Evolutionary conservation across 1,140 invertebrate genomes (phyloP), one percentile per base, ranked within the genome.

Genomic region (Ooceraea biroi): DNA sequence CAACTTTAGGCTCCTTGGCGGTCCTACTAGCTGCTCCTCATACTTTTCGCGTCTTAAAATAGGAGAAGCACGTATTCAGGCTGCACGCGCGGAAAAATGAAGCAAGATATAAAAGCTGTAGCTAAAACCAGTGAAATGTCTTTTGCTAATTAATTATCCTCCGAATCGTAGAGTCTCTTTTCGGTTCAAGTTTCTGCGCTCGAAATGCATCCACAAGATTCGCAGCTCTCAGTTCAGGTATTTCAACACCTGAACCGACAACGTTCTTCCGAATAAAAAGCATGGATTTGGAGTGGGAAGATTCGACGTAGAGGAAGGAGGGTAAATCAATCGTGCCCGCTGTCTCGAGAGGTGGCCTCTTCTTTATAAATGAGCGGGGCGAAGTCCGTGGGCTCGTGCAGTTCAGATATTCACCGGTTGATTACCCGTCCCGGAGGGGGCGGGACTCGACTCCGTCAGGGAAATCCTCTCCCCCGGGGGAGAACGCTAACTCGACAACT

Each of bases 401-500:
- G 90, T 93, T 94, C 93, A 93, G 93, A 94, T 94, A 94, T 94
- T 94, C 94, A 93, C 93, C 92, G 92, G 93, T 94, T 94, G 94
- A 94, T 94, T 94, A 94, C 93, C 36, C 90, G 90, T 91, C 91
- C 90, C 88, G 87, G 87, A 85, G 87, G 90, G 88, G 88, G 78
- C 83, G 61, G 83, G 77, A 55, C 55, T 48, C 68, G 74, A 30
- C 60, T 61, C 87, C 87, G 84, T 83, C 63, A 85, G 85, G 87
- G 86, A 85, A 93, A 94, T 94, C 89, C 93, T 91, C 89, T 48
- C 90, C 89, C 93, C 91, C 89, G 50, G 90, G 68, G 92, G 89
- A 91, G 94, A 90, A 91, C 89, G 93, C 94, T 94, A 94, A 94
- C 94, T 94, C 93, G 94, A 94, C 94, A 94, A 94, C 94, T 94